phyloP scores from a whole-genome alignment of 64 coral and sea anemone genomes.

The Stichodactyla helianthus region DNA sequence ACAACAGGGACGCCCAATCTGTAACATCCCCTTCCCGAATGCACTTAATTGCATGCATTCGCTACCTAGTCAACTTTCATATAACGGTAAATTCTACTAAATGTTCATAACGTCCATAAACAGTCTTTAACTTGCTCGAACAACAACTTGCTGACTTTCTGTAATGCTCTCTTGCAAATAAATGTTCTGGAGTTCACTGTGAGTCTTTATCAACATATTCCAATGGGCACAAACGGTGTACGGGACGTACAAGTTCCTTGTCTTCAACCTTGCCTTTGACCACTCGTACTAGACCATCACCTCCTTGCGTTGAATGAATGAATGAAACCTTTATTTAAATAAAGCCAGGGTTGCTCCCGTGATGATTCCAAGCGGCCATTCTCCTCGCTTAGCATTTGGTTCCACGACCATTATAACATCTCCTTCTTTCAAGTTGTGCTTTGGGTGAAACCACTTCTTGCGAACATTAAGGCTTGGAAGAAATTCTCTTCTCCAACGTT shows the following conservation, averaged over 20 bases:
- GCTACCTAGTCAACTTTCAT: too few species aligned
- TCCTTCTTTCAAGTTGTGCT: background rate
- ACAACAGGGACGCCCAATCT: too few species aligned
- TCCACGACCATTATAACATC: constrained; percentile 36
- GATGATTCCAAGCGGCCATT: constrained; percentile 37
- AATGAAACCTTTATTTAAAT: too few species aligned
- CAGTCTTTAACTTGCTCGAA: background rate
- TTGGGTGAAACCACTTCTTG: constrained; percentile 31
- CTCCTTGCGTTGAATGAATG: background rate
- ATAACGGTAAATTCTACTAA: too few species aligned
- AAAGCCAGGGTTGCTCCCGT: too few species aligned
- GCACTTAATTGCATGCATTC: too few species aligned
- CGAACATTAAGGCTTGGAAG: constrained; percentile 30
- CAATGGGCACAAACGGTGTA: constrained; percentile 37
- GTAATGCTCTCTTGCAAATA: background rate
- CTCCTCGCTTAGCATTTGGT: constrained; percentile 30
- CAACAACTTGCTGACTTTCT: background rate
- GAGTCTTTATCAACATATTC: constrained; percentile 1
- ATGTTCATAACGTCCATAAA: background rate
- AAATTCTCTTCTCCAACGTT: constrained; percentile 37
- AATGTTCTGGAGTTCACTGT: background rate
- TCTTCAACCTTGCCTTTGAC: background rate
- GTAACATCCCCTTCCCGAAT: too few species aligned
- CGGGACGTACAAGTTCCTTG: constrained; percentile 17
- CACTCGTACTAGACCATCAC: constrained; percentile 35